Conservation (phyloP, 2,888 invertebrate genomes). For the Spicauda simplicius region DNA sequence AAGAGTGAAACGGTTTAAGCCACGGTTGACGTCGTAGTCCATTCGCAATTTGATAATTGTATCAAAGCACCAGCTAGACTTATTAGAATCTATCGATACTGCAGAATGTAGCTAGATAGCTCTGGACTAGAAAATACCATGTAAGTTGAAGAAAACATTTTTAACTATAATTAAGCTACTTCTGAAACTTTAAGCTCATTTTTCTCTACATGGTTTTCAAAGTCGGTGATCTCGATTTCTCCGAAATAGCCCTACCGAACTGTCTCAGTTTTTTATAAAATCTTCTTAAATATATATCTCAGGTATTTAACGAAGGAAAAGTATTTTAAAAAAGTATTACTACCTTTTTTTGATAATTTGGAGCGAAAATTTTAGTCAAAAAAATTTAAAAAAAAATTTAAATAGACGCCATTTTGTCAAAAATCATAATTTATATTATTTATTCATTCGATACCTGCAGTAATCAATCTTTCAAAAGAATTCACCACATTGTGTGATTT, state of each 20-base stretch:
- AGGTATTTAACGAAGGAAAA: neutral
- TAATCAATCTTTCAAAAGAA: slow-evolving; percentile 11
- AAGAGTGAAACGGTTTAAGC: no score
- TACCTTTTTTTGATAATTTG: neutral
- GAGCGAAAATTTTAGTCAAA: neutral
- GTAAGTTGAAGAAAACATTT: neutral
- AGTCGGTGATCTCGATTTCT: slow-evolving; percentile 12
- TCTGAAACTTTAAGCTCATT: slow-evolving; percentile 6
- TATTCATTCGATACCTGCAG: neutral
- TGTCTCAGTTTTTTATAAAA: neutral
- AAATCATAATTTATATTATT: neutral
- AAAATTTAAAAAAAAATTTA: neutral
- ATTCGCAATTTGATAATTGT: no score
- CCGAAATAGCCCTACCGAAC: neutral
- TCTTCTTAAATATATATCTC: neutral
- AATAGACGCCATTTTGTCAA: neutral
- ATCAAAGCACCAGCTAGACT: no score
- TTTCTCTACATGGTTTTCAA: slow-evolving; percentile 1
- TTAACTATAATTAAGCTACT: neutral
- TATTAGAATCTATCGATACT: neutral
- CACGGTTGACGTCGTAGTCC: no score
- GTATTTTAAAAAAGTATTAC: neutral
- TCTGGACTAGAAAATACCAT: neutral
- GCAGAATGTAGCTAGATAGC: neutral
- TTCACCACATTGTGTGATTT: slow-evolving; percentile 15